Evolutionary conservation across 92 coral and sea anemone species (phyloP).

Genomic region (Porites cylindrica): DNA sequence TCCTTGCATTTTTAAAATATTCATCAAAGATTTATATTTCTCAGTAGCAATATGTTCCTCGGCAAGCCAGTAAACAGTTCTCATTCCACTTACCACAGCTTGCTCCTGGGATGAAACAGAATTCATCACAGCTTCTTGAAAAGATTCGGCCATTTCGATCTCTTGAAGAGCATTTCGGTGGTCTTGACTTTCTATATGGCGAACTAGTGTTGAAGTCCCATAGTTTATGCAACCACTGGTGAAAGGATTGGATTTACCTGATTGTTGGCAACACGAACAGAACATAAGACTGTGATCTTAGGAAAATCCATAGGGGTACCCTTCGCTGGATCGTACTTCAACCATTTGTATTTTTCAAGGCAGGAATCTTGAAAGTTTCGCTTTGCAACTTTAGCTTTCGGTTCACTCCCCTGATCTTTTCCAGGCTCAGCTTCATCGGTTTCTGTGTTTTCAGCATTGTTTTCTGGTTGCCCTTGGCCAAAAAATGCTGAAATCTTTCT

Average conservation of each 20-base stretch:
- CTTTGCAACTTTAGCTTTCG: not conserved
- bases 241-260: constrained; percentile 9
- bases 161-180: constrained; percentile 7
- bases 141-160: not conserved
- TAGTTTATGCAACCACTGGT: constrained; percentile 6
- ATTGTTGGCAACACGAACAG: constrained; percentile 1
- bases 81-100: not conserved
- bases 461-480: not conserved
- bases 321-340: not conserved
- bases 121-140: not conserved
- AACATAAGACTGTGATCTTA: not conserved
- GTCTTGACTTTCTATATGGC: not conserved
- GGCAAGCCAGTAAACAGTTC: constrained; percentile 21
- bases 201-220: constrained; percentile 7
- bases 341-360: constrained; percentile 8
- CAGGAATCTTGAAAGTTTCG: constrained; percentile 1
- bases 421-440: constrained; percentile 3
- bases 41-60: constrained; percentile 30
- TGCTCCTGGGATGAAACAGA: constrained; percentile 12
- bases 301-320: not conserved
- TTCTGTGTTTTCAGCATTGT: not conserved
- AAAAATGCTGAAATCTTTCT: not conserved
- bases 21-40: constrained; percentile 20
- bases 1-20: not conserved
- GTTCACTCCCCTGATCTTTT: not conserved